Evolutionary conservation across 2,113 vertebrate species (phyloP).

Genomic region (Origma solitaria): DNA sequence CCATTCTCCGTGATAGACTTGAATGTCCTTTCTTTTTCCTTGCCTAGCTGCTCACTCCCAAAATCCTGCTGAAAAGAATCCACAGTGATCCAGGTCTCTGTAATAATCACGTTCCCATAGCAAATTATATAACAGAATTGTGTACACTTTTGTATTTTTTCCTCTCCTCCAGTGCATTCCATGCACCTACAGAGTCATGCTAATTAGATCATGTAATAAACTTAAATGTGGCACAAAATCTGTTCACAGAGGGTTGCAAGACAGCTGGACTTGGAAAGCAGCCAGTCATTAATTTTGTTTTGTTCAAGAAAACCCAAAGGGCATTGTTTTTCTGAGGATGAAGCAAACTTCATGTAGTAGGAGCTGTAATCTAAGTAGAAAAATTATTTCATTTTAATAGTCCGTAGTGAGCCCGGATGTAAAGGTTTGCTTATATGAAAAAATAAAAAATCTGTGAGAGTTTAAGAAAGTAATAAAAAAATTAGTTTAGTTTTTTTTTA

Average conservation of each 20-base stretch:
- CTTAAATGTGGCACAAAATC: conserved; percentile 40
- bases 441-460: background rate
- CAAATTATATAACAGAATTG: conserved; percentile 4
- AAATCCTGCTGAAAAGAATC: background rate
- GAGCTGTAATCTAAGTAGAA: background rate
- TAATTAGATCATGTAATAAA: conserved; percentile 45
- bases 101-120: background rate
- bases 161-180: conserved; percentile 43
- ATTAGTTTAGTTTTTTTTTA: too few species aligned
- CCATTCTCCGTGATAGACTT: background rate
- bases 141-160: conserved; percentile 7
- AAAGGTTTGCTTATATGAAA: background rate
- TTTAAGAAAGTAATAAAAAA: background rate
- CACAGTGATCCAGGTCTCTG: background rate
- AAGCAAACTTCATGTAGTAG: background rate
- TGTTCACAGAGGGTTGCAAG: conserved; percentile 31
- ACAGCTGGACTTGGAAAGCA: conserved; percentile 19
- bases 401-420: background rate
- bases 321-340: background rate
- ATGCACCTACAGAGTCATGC: conserved; percentile 28
- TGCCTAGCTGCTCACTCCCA: background rate
- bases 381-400: background rate
- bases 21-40: background rate
- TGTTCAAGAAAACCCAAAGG: conserved; percentile 29
- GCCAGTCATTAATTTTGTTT: conserved; percentile 22